These are phyloP conservation scores for Chelon auratus DNA, from an alignment of 2,797 vertebrate species.

Conservation along the genomic window DNA sequence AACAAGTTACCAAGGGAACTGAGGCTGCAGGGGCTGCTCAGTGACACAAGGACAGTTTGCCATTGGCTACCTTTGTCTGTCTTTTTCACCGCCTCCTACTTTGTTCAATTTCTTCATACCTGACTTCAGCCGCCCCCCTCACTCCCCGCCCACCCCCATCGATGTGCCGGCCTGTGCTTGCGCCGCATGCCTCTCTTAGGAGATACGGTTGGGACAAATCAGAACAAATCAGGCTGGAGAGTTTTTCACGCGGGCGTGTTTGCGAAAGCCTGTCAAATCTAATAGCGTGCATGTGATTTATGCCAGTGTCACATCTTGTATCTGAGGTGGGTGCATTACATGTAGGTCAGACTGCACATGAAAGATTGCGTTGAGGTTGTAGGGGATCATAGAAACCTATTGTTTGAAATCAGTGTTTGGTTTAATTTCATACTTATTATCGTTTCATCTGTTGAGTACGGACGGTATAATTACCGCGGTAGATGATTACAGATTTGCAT, in stretches of 20 bases:
- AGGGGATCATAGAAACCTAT: neutral
- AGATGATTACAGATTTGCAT: neutral
- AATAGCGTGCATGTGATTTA: constrained; percentile 18
- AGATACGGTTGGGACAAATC: neutral
- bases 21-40: constrained; percentile 18
- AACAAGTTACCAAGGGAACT: constrained; percentile 71
- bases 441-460: neutral
- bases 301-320: neutral
- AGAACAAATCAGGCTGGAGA: constrained; percentile 10
- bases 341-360: constrained; percentile 37
- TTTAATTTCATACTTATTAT: neutral
- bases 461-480: neutral
- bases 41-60: constrained; percentile 22
- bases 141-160: too few relatives aligned
- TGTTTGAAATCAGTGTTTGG: neutral
- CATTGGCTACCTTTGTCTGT: constrained; percentile 31
- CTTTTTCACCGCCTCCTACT: neutral
- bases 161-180: neutral
- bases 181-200: neutral
- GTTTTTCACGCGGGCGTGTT: constrained; percentile 11
- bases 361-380: neutral
- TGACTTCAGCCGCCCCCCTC: neutral
- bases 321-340: neutral
- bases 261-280: constrained; percentile 5
- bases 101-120: neutral